phyloP scores from a whole-genome alignment of 1,140 invertebrate species.

The Pogonognathellus flavescens region DNA sequence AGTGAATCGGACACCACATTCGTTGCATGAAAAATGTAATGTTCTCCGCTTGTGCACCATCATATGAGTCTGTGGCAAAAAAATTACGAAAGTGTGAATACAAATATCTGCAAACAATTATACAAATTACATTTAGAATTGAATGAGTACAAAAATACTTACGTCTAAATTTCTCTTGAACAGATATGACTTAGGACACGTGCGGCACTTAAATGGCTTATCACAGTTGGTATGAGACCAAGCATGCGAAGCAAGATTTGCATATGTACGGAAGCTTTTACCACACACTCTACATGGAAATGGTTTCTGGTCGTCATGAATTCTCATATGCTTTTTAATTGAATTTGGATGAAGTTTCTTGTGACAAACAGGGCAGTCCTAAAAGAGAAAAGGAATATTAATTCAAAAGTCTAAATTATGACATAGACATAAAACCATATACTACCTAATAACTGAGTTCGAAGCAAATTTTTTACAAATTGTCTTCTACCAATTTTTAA shows the following conservation, averaged over 20 bases:
- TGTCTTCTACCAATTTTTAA: too few relatives aligned
- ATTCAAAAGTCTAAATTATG: too few relatives aligned
- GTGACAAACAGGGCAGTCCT: conserved; percentile 64
- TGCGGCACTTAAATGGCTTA: conserved; percentile 86
- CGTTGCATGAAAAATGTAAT: conserved; percentile 84
- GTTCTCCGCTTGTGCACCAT: conserved; percentile 63
- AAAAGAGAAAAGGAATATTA: neutral
- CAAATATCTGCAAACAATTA: neutral
- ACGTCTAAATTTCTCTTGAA: conserved; percentile 69
- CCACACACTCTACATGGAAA: conserved; percentile 86
- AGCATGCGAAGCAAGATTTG: conserved; percentile 88
- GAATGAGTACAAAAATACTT: conserved; percentile 34
- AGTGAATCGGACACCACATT: conserved; percentile 93
- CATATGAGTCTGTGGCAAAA: conserved; percentile 60
- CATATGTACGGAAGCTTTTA: conserved; percentile 87
- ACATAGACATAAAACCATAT: too few relatives aligned
- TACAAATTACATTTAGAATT: neutral
- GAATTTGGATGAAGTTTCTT: conserved; percentile 66
- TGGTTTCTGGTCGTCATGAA: conserved; percentile 78
- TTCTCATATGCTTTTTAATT: conserved; percentile 70
- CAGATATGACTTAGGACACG: conserved; percentile 85
- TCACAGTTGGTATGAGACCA: conserved; percentile 89
- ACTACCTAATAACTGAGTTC: too few relatives aligned
- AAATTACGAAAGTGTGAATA: conserved; percentile 1
- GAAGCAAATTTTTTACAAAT: too few relatives aligned